Evolutionary conservation across 2,888 invertebrate genomes (phyloP).

Genomic region (Cheilosia soror): DNA sequence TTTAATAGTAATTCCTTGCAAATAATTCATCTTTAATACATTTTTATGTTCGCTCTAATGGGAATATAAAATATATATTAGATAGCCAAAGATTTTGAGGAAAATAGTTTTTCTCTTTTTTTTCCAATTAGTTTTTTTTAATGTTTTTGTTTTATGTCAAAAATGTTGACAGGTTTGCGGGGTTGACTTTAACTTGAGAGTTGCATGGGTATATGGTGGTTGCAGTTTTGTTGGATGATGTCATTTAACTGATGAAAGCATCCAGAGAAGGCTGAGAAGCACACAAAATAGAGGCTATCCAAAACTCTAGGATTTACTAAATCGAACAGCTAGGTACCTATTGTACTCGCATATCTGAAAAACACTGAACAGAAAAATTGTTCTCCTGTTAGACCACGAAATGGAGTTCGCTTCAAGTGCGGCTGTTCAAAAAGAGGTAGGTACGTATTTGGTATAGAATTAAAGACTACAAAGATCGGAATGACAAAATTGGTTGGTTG

Average conservation of each 20-base stretch:
- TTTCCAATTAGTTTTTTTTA: constrained; percentile 48
- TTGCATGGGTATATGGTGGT: constrained; percentile 38
- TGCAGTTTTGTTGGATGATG: neutral
- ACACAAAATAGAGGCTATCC: no score
- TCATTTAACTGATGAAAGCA: neutral
- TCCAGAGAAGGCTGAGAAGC: no score
- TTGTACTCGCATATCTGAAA: no score
- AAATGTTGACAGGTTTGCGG: constrained; percentile 31
- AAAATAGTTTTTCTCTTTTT: constrained; percentile 23
- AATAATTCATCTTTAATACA: constrained; percentile 46
- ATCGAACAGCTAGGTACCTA: no score
- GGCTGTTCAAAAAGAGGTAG: no score
- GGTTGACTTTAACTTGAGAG: constrained; percentile 17
- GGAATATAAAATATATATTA: constrained; percentile 17
- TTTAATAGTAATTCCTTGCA: constrained; percentile 56
- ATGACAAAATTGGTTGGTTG: no score
- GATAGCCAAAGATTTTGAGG: constrained; percentile 26
- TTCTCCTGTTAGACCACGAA: no score
- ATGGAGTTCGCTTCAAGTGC: no score
- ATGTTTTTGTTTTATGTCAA: constrained; percentile 65
- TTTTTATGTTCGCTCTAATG: constrained; percentile 5
- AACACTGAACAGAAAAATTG: no score
- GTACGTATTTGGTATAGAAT: no score
- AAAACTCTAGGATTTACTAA: no score
- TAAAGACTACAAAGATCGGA: no score